Percentiles rank a stretch among this genome's conserved stretches.
These are phyloP conservation scores for Eleutherodactylus coqui DNA, from an alignment of 2,797 vertebrate genomes.

Conservation along the genomic window DNA sequence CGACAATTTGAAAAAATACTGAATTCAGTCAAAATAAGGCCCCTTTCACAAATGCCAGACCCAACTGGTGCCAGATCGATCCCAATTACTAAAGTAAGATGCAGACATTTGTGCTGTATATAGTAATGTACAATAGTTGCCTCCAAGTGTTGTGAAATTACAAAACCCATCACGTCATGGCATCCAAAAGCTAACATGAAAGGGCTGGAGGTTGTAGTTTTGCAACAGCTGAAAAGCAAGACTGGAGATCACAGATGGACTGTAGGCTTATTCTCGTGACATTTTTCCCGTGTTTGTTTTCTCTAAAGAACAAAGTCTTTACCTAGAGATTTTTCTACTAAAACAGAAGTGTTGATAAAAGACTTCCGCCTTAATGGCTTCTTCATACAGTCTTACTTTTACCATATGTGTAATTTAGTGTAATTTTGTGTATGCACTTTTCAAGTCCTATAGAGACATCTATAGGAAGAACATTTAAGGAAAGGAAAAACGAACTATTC, in stretches of 20 bases:
- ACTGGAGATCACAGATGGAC: not conserved
- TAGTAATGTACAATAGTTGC: not conserved
- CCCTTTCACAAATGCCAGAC: too few relatives aligned
- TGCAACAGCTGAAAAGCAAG: not conserved
- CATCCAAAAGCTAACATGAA: not conserved
- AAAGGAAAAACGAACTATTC: too few relatives aligned
- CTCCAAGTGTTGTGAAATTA: not conserved
- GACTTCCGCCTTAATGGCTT: not conserved
- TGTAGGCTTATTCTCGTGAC: not conserved
- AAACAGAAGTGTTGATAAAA: not conserved
- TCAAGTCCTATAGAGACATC: too few relatives aligned
- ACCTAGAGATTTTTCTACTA: slow-evolving; percentile 2
- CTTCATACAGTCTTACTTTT: too few relatives aligned
- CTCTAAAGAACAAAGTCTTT: not conserved
- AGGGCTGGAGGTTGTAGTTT: not conserved
- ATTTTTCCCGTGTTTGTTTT: not conserved
- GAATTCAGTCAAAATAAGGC: not conserved
- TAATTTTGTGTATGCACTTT: too few relatives aligned
- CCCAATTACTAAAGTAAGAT: too few relatives aligned
- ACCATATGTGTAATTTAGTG: too few relatives aligned
- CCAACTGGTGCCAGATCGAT: too few relatives aligned
- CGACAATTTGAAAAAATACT: not conserved
- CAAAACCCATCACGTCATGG: not conserved
- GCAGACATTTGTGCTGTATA: too few relatives aligned
- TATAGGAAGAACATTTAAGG: too few relatives aligned